Conservation (phyloP, 2,888 invertebrate species). For the Pilophorus perplexus region DNA sequence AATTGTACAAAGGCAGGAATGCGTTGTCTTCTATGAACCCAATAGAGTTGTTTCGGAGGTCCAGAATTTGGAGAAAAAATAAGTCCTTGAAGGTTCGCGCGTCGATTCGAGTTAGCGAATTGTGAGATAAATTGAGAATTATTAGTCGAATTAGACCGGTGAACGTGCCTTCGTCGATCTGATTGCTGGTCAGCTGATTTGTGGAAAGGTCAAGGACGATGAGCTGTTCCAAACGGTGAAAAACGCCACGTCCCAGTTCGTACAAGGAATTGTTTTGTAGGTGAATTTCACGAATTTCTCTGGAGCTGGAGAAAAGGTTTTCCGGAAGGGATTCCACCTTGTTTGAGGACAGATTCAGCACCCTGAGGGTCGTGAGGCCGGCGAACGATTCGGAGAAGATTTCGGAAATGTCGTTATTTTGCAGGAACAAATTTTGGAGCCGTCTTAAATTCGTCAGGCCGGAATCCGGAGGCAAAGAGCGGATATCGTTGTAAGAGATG, state of each 20-base stretch:
- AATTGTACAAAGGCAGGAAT: slow-evolving; percentile 80
- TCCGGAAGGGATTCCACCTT: slow-evolving; percentile 76
- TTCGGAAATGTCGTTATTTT: slow-evolving; percentile 78
- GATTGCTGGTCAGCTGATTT: slow-evolving; percentile 80
- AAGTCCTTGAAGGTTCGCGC: slow-evolving; percentile 82
- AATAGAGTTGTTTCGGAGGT: slow-evolving; percentile 81
- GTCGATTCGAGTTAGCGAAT: slow-evolving; percentile 79
- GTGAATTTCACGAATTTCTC: slow-evolving; percentile 78
- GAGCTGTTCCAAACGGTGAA: slow-evolving; percentile 79
- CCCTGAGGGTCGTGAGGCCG: slow-evolving; percentile 73
- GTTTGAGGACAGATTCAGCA: slow-evolving; percentile 84
- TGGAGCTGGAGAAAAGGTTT: slow-evolving; percentile 74
- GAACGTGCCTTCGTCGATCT: slow-evolving; percentile 81
- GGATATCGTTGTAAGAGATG: slow-evolving; percentile 76
- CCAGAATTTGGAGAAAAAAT: slow-evolving; percentile 79
- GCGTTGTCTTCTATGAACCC: slow-evolving; percentile 86
- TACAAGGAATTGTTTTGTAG: slow-evolving; percentile 80
- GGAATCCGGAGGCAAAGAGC: slow-evolving; percentile 68
- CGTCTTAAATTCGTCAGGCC: slow-evolving; percentile 73
- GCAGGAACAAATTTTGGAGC: slow-evolving; percentile 73
- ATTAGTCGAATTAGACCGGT: slow-evolving; percentile 79
- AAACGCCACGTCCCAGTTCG: slow-evolving; percentile 76
- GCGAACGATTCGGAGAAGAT: slow-evolving; percentile 76
- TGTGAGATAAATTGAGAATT: slow-evolving; percentile 80
- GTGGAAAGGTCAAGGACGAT: slow-evolving; percentile 79